Percentiles rank a stretch among this genome's conserved stretches.
These are phyloP conservation scores for Takifugu rubripes DNA, from an alignment of 2,797 vertebrate species.

Conservation along the genomic window DNA sequence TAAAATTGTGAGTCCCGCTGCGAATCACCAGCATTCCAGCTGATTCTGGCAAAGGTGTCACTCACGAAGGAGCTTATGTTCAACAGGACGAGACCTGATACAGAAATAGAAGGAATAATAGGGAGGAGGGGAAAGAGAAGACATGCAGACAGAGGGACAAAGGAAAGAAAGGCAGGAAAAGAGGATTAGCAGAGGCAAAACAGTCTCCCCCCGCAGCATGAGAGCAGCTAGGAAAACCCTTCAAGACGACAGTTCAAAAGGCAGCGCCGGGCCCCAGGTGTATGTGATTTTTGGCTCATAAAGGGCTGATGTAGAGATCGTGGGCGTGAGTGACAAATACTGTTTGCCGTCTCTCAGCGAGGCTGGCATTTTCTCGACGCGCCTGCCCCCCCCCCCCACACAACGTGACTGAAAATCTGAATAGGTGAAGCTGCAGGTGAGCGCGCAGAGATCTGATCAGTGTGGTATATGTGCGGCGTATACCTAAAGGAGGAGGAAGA, in stretches of 20 bases:
- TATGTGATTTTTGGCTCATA: slow-evolving; percentile 64
- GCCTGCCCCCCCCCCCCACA: slow-evolving; percentile 2
- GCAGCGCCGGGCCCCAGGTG: slow-evolving; percentile 40
- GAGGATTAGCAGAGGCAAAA: slow-evolving; percentile 70
- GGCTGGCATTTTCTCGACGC: slow-evolving; percentile 41
- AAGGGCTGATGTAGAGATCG: slow-evolving; percentile 51
- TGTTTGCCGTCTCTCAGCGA: slow-evolving; percentile 47
- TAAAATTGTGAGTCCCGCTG: slow-evolving; percentile 73
- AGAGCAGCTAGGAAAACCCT: slow-evolving; percentile 54
- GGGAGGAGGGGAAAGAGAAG: slow-evolving; percentile 39
- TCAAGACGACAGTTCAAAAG: slow-evolving; percentile 66
- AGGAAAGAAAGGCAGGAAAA: slow-evolving; percentile 51
- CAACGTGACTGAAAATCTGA: slow-evolving; percentile 31
- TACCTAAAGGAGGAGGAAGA: slow-evolving; percentile 66
- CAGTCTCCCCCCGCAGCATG: slow-evolving; percentile 55
- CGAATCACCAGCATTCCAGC: slow-evolving; percentile 74
- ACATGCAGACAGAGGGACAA: slow-evolving; percentile 43
- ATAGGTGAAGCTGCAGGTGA: slow-evolving; percentile 36
- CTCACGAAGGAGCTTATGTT: slow-evolving; percentile 79
- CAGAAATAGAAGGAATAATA: slow-evolving; percentile 50
- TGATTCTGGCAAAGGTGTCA: slow-evolving; percentile 81
- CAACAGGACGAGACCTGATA: slow-evolving; percentile 74
- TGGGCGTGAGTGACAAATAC: slow-evolving; percentile 50
- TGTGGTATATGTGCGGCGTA: slow-evolving; percentile 36
- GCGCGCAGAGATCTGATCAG: slow-evolving; percentile 35